Percentiles rank a stretch among this genome's conserved stretches.
Evolutionary conservation across 1,140 invertebrate species (phyloP).

Genomic region (Dryas iulia): DNA sequence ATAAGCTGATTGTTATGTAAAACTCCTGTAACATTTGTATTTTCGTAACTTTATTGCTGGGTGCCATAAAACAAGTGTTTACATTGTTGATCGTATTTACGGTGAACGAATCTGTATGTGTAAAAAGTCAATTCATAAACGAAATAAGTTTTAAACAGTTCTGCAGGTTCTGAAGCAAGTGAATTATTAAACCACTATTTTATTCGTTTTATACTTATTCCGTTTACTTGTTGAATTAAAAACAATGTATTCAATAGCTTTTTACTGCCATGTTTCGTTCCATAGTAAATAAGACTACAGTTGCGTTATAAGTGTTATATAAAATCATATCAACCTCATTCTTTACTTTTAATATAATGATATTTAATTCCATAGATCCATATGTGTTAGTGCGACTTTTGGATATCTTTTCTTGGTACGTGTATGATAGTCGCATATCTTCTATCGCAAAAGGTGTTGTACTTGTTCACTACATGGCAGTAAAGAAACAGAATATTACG

Average conservation of each 20-base stretch:
- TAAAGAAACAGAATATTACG: not conserved
- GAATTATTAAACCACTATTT: not conserved
- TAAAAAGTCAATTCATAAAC: not conserved
- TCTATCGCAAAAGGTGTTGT: no score
- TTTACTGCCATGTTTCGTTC: constrained; percentile 45
- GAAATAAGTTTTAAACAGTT: not conserved
- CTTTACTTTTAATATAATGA: no score
- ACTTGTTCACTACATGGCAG: not conserved
- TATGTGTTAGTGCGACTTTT: not conserved
- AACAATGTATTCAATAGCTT: not conserved
- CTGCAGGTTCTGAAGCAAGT: not conserved
- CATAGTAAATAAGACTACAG: constrained; percentile 71
- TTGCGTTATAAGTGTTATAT: constrained; percentile 72
- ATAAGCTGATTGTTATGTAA: not conserved
- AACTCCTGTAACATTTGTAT: not conserved
- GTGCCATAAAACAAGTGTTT: not conserved
- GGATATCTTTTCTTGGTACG: not conserved
- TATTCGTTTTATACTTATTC: not conserved
- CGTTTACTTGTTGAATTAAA: not conserved
- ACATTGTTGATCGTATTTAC: not conserved
- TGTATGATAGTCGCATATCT: no score
- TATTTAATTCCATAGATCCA: no score
- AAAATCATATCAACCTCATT: constrained; percentile 17
- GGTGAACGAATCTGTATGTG: not conserved
- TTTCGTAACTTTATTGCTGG: not conserved